A percentile compares a stretch with the other conserved stretches of the same genome.
phyloP scores from a whole-genome alignment of 2,888 invertebrate genomes.

The Macrophya alboannulata region DNA sequence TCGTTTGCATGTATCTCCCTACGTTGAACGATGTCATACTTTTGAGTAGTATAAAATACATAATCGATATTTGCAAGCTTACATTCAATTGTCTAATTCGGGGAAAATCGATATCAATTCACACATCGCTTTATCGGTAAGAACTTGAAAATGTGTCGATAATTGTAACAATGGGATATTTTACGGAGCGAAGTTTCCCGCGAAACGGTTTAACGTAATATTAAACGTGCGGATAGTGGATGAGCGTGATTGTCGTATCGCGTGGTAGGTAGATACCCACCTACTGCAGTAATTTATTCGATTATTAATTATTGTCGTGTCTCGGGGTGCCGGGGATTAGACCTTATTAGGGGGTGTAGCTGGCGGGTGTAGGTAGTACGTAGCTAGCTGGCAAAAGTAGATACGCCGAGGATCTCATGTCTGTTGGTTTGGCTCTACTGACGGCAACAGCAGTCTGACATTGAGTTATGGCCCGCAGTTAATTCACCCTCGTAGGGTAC shows the following conservation, averaged over 20 bases:
- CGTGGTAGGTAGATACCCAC: slow-evolving; percentile 1
- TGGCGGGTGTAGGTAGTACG: background rate
- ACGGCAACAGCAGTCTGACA: slow-evolving; percentile 50
- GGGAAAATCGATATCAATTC: too few species aligned
- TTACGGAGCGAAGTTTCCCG: background rate
- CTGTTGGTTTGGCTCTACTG: slow-evolving; percentile 34
- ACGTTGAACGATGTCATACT: too few species aligned
- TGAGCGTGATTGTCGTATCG: slow-evolving; percentile 48
- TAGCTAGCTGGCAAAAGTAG: slow-evolving; percentile 37
- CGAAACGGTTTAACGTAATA: background rate
- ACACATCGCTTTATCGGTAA: too few species aligned
- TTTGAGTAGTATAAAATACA: too few species aligned
- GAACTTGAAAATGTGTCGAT: background rate
- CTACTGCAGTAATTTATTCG: slow-evolving; percentile 44
- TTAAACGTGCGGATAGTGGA: slow-evolving; percentile 21
- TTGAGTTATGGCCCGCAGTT: slow-evolving; percentile 58
- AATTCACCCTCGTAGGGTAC: slow-evolving; percentile 49
- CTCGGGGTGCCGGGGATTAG: slow-evolving; percentile 46
- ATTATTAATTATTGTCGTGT: slow-evolving; percentile 50
- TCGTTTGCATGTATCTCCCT: background rate
- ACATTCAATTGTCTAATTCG: too few species aligned
- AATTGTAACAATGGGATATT: background rate
- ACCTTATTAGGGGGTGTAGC: slow-evolving; percentile 34
- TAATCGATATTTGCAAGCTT: background rate
- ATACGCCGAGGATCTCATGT: slow-evolving; percentile 40